Base-by-base conservation (phyloP, 1,140 invertebrate genomes). In the Hylyphantes graminicola region DNA sequence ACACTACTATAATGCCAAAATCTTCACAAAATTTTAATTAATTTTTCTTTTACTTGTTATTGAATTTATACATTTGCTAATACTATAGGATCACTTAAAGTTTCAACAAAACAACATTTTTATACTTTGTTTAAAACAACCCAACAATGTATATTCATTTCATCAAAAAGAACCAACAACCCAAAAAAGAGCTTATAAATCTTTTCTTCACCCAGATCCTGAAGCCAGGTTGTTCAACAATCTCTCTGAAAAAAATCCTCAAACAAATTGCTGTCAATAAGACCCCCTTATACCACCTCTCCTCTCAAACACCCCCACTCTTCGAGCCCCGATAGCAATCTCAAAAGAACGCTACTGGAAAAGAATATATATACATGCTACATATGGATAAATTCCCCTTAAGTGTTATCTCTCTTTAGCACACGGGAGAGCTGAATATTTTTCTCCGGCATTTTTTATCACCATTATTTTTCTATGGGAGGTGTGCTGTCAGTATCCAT, bases 351-450 rank as follows among this genome's bases (percentile, higher is more conserved):
- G 57, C 57, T 61, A 35, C 77, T 17, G 79, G 13, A 57, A 73
- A 53, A 81, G 73, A 73, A 81, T 81, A 81, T 81, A 73, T 73
- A 81, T 70, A 81, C 19, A 54, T 48, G 15, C 50, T 61, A 81
- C 79, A 81, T 73, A 70, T 73, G 79, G 79, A 81, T 81, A 81
- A 81, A 81, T 81, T 81, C 79, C 79, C 73, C 73, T 81, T 81
- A 80, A 81, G 67, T 81, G 79, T 81, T 81, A 81, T 81, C 79
- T 81, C 79, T 57, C 21, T 70, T 50, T 54, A 81, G 54, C 79
- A 81, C 79, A 81, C 79, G 55, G 67, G 79, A 81, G 79, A 67
- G 72, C 54, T 73, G 67, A 63, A 72, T 73, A 63, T 63, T 81
- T 78, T 81, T 73, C 67, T 63, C 35, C 35, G 5, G 51, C 64